Evolutionary conservation across 2,797 vertebrate genomes (phyloP).

Genomic region (Cyclopterus lumpus): DNA sequence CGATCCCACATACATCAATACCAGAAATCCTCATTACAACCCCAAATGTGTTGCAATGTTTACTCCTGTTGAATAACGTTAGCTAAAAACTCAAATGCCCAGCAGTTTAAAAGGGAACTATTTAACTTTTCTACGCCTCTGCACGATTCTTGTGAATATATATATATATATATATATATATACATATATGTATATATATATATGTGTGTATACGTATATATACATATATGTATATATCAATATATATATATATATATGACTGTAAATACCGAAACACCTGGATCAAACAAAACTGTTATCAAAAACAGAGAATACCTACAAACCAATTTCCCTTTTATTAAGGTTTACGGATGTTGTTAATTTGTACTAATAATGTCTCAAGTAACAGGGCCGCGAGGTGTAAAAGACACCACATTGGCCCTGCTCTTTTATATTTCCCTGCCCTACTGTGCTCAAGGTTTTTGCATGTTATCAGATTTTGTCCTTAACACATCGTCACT

Average conservation of each 20-base stretch:
- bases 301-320: neutral
- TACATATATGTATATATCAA: too few species aligned
- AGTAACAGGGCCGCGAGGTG: neutral
- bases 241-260: too few species aligned
- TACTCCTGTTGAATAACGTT: too few species aligned
- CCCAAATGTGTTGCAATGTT: too few species aligned
- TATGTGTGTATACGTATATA: too few species aligned
- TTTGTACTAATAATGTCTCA: neutral
- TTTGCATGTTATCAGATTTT: slow-evolving; percentile 67
- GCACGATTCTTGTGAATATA: too few species aligned
- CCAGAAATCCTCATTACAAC: too few species aligned
- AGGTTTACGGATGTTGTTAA: neutral
- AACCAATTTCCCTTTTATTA: neutral
- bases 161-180: too few species aligned
- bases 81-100: neutral
- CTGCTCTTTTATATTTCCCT: neutral
- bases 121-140: neutral
- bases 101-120: neutral
- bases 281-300: too few species aligned
- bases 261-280: too few species aligned
- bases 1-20: neutral
- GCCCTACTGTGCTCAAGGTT: neutral
- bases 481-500: neutral
- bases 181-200: too few species aligned
- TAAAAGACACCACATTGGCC: neutral